Evolutionary conservation across 2,797 vertebrate genomes (phyloP), one percentile per base, ranked within the genome.

Genomic region (Pangasius sanitwongsei): DNA sequence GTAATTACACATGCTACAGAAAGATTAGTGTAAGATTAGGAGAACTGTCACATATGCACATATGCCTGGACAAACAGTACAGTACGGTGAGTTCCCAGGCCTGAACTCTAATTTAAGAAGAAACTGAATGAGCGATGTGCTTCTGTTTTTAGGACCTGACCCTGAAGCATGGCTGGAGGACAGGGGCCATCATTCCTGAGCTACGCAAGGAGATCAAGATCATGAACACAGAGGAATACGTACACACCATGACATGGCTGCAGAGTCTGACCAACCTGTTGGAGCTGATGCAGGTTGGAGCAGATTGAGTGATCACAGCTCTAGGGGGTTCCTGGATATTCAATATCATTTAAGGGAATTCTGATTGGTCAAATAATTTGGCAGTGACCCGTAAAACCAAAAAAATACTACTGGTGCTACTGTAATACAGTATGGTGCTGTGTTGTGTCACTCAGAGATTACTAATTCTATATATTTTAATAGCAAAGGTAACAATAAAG

Each of bases 151-250:
- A 99, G 99, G 99, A 99, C 93, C 94, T 99, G 93, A 99, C 99
- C 1, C 96, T 99, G 93, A 99, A 98, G 94, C 99, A 99, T 0
- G 99, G 99, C 91, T 99, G 99, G 99, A 96, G 99, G 89, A 99
- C 99, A 0, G 99, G 99, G 0, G 99, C 98, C 1, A 99, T 99
- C 93, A 99, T 99, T 92, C 99, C 99, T 0, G 98, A 99, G 94
- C 93, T 99, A 59, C 95, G 98, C 78, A 97, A 98, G 0, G 98
- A 99, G 95, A 98, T 99, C 92, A 98, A 96, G 93, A 99, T 98
- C 92, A 99, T 99, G 98, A 99, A 99, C 96, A 98, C 97, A 0
- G 96, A 97, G 92, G 93, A 96, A 92, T 99, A 98, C 70, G 94
- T 97, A 87, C 97, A 98, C 92, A 97, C 97, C 89, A 97, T 98